These are phyloP conservation scores for Nannoperca australis DNA, from an alignment of 2,797 vertebrate genomes.

Conservation along the genomic window DNA sequence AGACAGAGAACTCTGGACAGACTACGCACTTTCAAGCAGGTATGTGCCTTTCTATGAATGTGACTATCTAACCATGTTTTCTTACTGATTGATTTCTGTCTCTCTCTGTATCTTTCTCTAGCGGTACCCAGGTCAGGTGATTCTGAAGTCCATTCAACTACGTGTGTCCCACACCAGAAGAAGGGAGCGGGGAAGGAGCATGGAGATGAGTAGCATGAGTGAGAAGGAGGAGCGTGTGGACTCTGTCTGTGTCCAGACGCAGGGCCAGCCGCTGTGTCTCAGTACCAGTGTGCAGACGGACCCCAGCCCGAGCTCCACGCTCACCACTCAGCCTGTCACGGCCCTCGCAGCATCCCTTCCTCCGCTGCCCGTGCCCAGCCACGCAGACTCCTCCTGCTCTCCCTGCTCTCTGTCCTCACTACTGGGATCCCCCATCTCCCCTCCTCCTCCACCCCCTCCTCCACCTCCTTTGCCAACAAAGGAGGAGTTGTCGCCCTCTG, in stretches of 20 bases:
- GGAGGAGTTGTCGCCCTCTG: constrained; percentile 79
- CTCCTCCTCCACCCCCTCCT: constrained; percentile 84
- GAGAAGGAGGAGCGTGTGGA: constrained; percentile 74
- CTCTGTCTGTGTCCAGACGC: constrained; percentile 49
- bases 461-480: constrained; percentile 86
- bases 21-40: constrained; percentile 97
- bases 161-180: constrained; percentile 86
- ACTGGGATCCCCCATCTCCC: constrained; percentile 77
- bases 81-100: not conserved
- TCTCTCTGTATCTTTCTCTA: constrained; percentile 60
- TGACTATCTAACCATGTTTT: not conserved
- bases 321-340: constrained; percentile 79
- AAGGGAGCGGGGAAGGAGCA: constrained; percentile 61
- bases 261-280: constrained; percentile 81
- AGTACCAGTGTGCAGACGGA: constrained; percentile 86
- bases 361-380: constrained; percentile 65
- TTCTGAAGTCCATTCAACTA: constrained; percentile 93
- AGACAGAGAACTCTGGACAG: constrained; percentile 95
- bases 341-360: constrained; percentile 75
- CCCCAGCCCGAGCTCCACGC: constrained; percentile 75
- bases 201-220: constrained; percentile 34
- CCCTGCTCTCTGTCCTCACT: constrained; percentile 82
- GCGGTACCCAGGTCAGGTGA: constrained; percentile 96
- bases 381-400: constrained; percentile 78
- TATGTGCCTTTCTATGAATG: constrained; percentile 50